phyloP scores from a whole-genome alignment of 2,797 vertebrate species.

The Danio jaintianensis region DNA sequence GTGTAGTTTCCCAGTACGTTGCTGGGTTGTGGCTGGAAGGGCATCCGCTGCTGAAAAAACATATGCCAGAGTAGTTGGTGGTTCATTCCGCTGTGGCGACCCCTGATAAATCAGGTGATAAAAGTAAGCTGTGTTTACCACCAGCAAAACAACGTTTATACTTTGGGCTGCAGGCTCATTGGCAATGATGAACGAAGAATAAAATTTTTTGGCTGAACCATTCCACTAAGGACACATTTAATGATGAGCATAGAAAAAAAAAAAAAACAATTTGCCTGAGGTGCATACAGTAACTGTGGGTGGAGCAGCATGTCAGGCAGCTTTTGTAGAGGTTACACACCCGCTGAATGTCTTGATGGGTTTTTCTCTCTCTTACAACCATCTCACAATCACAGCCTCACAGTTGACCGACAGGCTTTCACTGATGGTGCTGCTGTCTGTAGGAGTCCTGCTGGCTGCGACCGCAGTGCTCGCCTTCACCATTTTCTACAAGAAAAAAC shows the following conservation, averaged over 20 bases:
- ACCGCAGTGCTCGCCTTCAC: conserved; percentile 57
- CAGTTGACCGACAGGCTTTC: not conserved
- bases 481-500: conserved; percentile 60
- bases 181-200: too few relatives aligned
- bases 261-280: not conserved
- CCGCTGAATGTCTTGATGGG: not conserved
- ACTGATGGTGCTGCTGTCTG: conserved; percentile 64
- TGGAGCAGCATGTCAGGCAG: not conserved
- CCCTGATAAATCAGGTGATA: too few relatives aligned
- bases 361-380: not conserved
- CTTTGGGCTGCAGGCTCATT: too few relatives aligned
- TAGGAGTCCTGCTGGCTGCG: conserved; percentile 57
- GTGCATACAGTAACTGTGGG: not conserved
- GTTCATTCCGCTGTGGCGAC: too few relatives aligned
- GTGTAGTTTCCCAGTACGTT: too few relatives aligned
- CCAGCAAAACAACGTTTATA: too few relatives aligned
- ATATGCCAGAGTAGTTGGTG: too few relatives aligned
- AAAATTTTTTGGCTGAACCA: too few relatives aligned
- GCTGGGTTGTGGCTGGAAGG: too few relatives aligned
- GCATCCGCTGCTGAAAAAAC: too few relatives aligned
- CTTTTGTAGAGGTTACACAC: not conserved
- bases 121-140: too few relatives aligned
- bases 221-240: not conserved
- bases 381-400: conserved; percentile 52
- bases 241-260: not conserved